phyloP scores from a whole-genome alignment of 2,797 vertebrate genomes.

The Pteronotus mesoamericanus region DNA sequence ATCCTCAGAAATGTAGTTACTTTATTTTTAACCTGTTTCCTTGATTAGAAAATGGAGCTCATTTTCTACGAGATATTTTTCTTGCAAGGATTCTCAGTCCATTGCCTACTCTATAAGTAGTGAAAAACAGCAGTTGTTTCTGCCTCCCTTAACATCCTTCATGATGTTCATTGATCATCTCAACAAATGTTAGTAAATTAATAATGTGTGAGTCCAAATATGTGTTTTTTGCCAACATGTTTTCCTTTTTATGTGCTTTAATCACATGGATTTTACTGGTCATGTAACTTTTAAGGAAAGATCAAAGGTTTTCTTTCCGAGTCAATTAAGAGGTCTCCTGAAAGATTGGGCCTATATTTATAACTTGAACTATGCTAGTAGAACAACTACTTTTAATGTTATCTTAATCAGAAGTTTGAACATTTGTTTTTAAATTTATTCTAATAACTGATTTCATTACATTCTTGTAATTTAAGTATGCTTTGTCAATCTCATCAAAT shows the following conservation, averaged over 20 bases:
- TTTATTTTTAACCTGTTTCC: not conserved
- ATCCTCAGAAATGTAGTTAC: not conserved
- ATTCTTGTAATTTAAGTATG: not conserved
- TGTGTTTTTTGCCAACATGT: not conserved
- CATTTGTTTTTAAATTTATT: not conserved
- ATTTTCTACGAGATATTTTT: not conserved
- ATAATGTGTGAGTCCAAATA: not conserved
- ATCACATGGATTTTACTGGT: not conserved
- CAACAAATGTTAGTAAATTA: not conserved
- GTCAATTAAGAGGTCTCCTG: not conserved
- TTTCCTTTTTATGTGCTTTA: constrained; percentile 9
- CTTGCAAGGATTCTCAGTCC: not conserved
- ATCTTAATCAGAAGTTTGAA: not conserved
- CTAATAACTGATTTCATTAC: not conserved
- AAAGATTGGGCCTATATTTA: not conserved
- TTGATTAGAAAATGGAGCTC: not conserved
- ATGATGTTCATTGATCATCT: not conserved
- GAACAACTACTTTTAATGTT: not conserved
- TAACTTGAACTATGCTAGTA: not conserved
- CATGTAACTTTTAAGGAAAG: not conserved
- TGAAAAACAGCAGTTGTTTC: not conserved
- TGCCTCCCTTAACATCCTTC: not conserved
- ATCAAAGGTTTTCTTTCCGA: not conserved
- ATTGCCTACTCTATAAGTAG: not conserved
- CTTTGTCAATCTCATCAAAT: not conserved